These are phyloP conservation scores for Orussus abietinus DNA, from an alignment of 1,140 invertebrate species.

Conservation along the genomic window DNA sequence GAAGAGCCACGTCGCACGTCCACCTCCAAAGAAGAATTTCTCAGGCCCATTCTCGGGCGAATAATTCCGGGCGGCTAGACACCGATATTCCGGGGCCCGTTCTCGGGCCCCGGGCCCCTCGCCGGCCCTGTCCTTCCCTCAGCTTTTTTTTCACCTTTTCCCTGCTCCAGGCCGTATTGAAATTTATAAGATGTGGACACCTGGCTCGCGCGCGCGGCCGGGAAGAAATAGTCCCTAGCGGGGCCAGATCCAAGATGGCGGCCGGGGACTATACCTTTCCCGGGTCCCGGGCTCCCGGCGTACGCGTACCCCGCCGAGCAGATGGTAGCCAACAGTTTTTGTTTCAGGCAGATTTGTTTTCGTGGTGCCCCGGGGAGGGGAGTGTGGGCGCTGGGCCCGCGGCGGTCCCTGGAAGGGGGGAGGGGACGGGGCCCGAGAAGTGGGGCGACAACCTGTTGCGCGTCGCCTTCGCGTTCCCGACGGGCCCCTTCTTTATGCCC, in stretches of 20 bases:
- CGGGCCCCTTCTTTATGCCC: too few relatives aligned
- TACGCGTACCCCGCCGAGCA: conserved; percentile 22
- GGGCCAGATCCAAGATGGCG: conserved; percentile 9
- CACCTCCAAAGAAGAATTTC: too few relatives aligned
- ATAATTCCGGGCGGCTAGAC: not conserved
- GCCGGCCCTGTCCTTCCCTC: conserved; percentile 9
- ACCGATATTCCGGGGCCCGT: not conserved
- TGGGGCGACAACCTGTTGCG: too few relatives aligned
- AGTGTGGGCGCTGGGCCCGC: too few relatives aligned
- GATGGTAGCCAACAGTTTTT: conserved; percentile 41
- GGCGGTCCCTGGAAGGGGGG: too few relatives aligned
- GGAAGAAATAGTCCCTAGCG: conserved; percentile 22
- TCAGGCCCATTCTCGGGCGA: too few relatives aligned
- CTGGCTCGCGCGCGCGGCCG: conserved; percentile 28
- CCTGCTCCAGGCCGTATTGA: conserved; percentile 30
- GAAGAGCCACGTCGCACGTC: too few relatives aligned
- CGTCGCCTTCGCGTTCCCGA: too few relatives aligned
- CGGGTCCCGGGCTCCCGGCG: conserved; percentile 9
- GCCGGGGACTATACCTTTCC: conserved; percentile 14
- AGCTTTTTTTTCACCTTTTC: conserved; percentile 27
- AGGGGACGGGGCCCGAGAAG: too few relatives aligned
- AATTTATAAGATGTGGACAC: conserved; percentile 40
- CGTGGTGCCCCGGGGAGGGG: too few relatives aligned
- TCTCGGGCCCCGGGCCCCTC: not conserved
- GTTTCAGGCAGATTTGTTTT: conserved; percentile 42